phyloP scores from a whole-genome alignment of 1,140 invertebrate genomes.

The Streblospio benedicti region DNA sequence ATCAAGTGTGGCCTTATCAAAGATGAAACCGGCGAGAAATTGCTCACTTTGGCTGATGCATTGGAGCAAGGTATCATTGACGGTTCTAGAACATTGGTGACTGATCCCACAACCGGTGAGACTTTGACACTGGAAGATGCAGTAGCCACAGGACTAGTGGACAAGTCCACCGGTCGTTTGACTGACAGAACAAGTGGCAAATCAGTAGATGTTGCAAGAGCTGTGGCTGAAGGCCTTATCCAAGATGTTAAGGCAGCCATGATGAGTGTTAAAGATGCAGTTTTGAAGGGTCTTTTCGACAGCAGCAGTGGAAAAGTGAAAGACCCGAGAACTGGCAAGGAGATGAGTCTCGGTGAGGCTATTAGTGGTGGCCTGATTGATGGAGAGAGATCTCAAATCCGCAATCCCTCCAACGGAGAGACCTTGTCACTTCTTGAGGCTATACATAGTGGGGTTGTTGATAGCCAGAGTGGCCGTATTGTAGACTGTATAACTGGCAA shows the following conservation, averaged over 20 bases:
- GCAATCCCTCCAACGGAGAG: background rate
- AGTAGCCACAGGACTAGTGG: too few relatives aligned
- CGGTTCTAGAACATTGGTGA: too few relatives aligned
- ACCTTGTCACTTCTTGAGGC: constrained; percentile 63
- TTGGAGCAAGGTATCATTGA: constrained; percentile 74
- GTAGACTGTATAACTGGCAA: constrained; percentile 67
- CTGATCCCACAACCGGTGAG: too few relatives aligned
- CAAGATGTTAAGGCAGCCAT: too few relatives aligned
- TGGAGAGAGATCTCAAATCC: too few relatives aligned
- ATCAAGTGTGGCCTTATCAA: constrained; percentile 61
- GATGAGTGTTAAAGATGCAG: too few relatives aligned
- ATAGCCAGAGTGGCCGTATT: constrained; percentile 59
- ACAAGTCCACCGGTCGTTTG: too few relatives aligned
- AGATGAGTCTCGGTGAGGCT: constrained; percentile 56
- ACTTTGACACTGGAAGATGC: too few relatives aligned
- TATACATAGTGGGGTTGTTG: constrained; percentile 61
- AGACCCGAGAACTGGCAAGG: constrained; percentile 15
- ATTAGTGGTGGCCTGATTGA: constrained; percentile 65
- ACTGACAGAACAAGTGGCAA: too few relatives aligned
- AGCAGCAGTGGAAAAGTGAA: constrained; percentile 34
- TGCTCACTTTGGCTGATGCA: constrained; percentile 5
- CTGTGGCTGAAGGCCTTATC: too few relatives aligned
- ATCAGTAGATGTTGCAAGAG: too few relatives aligned
- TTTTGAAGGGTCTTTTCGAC: constrained; percentile 26
- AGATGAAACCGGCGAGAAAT: constrained; percentile 40